These are phyloP conservation scores for Echinarachnius parma DNA, from an alignment of 53 echinoderm and acorn worm genomes.

Conservation along the genomic window DNA sequence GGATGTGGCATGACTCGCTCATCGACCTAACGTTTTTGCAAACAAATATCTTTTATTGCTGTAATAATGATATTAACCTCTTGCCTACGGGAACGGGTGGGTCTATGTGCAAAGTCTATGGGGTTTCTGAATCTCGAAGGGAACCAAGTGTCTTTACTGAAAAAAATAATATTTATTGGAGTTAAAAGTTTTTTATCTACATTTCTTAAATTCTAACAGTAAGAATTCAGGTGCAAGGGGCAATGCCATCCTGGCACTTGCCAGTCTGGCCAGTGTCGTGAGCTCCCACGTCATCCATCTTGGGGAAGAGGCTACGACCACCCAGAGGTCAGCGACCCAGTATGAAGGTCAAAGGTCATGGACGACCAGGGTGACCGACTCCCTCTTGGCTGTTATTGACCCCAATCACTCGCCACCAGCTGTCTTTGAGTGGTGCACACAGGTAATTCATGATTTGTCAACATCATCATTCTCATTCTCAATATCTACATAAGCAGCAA, in stretches of 20 bases:
- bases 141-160: too few species aligned
- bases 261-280: constrained; percentile 26
- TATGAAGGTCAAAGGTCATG: constrained; percentile 32
- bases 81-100: too few species aligned
- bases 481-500: too few species aligned
- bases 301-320: constrained; percentile 25
- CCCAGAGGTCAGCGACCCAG: constrained; percentile 31
- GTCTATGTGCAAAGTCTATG: too few species aligned
- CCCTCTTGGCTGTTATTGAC: constrained; percentile 24
- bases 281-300: constrained; percentile 30
- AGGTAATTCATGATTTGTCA: background rate
- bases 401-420: constrained; percentile 3
- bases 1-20: too few species aligned
- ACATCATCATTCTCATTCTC: too few species aligned
- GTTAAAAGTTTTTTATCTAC: too few species aligned
- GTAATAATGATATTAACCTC: too few species aligned
- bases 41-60: too few species aligned
- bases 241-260: constrained; percentile 48
- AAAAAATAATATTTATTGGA: too few species aligned
- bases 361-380: constrained; percentile 29
- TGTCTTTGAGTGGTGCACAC: constrained; percentile 11
- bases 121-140: too few species aligned
- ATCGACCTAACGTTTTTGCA: too few species aligned
- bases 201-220: constrained; percentile 15
- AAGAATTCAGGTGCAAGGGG: constrained; percentile 27